phyloP scores from a whole-genome alignment of 2,113 vertebrate genomes.

The Melospiza melodia region DNA sequence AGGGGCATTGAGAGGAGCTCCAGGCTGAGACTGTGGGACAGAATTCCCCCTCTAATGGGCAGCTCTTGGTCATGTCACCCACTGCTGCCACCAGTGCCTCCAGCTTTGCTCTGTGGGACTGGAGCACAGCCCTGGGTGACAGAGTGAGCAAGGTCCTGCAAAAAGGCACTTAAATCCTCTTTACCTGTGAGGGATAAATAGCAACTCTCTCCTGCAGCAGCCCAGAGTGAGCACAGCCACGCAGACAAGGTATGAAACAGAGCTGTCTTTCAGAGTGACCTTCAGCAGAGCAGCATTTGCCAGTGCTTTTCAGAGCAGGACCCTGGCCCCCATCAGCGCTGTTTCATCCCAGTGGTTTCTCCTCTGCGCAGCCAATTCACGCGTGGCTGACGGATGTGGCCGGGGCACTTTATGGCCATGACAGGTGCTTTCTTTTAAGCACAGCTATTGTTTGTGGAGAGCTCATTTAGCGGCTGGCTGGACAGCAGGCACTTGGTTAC shows the following conservation, averaged over 20 bases:
- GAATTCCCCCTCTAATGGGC: not conserved
- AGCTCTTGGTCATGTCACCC: not conserved
- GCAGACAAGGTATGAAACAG: not conserved
- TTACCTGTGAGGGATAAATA: not conserved
- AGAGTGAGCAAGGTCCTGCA: not conserved
- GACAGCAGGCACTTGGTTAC: constrained; percentile 45
- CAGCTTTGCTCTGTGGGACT: not conserved
- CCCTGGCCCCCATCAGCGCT: not conserved
- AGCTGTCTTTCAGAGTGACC: constrained; percentile 15
- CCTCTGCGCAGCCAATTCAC: constrained; percentile 9
- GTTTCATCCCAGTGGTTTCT: constrained; percentile 29
- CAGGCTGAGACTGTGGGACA: not conserved
- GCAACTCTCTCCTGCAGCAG: not conserved
- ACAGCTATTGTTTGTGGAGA: constrained; percentile 55
- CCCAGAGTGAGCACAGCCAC: not conserved
- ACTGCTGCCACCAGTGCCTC: not conserved
- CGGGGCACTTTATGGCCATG: constrained; percentile 38
- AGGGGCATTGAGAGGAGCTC: not conserved
- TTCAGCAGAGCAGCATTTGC: constrained; percentile 1
- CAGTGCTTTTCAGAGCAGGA: constrained; percentile 11
- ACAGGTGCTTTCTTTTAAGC: constrained; percentile 52
- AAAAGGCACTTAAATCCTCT: not conserved
- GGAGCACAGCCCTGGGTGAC: not conserved
- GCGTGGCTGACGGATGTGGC: constrained; percentile 35
- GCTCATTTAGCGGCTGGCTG: constrained; percentile 57